A percentile compares a stretch with the other conserved stretches of the same genome.
phyloP scores from a whole-genome alignment of 2,113 vertebrate species.

The Tenrec ecaudatus region DNA sequence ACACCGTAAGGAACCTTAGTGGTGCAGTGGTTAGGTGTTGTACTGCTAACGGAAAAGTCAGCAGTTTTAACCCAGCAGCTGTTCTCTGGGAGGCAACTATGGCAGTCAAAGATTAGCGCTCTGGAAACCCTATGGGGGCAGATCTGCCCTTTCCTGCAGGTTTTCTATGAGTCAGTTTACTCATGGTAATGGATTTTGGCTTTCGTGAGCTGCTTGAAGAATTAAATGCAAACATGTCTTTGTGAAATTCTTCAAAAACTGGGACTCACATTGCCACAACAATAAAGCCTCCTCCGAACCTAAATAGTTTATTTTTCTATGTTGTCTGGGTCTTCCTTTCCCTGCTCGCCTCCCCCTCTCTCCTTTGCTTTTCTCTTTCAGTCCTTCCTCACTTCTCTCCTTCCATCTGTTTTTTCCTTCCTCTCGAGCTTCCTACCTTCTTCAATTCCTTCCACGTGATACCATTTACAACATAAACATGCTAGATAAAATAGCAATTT shows the following conservation, averaged over 20 bases:
- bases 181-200: neutral
- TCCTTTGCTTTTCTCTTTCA: too few relatives aligned
- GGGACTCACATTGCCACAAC: slow-evolving; percentile 63
- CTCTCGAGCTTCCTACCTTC: neutral
- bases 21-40: neutral
- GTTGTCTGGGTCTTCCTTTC: neutral
- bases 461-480: neutral
- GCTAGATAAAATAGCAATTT: neutral
- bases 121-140: neutral
- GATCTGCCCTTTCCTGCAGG: neutral
- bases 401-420: neutral
- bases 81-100: neutral
- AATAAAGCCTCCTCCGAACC: slow-evolving; percentile 46
- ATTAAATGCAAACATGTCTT: slow-evolving; percentile 80
- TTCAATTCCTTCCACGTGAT: neutral
- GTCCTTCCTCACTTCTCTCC: neutral
- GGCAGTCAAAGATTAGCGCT: too few relatives aligned
- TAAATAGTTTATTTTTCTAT: neutral
- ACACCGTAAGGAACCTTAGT: neutral
- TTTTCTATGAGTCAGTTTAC: neutral
- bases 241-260: slow-evolving; percentile 78
- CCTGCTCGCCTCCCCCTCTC: neutral
- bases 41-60: neutral
- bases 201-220: slow-evolving; percentile 84
- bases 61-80: neutral